Conservation (phyloP, 2,888 invertebrate genomes). For the Agrotis exclamationis region DNA sequence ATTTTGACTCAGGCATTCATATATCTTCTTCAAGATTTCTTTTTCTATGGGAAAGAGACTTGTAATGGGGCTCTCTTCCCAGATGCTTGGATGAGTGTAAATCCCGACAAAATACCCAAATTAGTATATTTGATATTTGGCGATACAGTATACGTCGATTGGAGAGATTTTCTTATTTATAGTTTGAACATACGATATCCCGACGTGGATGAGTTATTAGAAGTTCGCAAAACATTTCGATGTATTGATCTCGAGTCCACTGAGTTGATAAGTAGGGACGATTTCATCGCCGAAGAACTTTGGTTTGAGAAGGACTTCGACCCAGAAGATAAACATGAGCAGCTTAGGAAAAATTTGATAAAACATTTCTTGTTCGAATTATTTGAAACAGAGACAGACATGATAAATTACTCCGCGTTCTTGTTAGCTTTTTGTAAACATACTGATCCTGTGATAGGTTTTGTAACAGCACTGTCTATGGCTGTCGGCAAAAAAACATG, state of each 20-base stretch:
- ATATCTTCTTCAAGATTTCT: conserved; percentile 89
- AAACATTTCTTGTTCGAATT: conserved; percentile 92
- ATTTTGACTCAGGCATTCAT: conserved; percentile 86
- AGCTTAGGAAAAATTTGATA: conserved; percentile 80
- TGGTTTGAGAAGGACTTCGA: conserved; percentile 86
- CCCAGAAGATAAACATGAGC: conserved; percentile 68
- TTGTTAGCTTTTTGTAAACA: conserved; percentile 92
- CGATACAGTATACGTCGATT: conserved; percentile 90
- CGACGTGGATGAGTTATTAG: conserved; percentile 88
- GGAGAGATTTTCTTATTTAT: conserved; percentile 93
- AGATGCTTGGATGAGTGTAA: conserved; percentile 83
- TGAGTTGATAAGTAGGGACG: conserved; percentile 80
- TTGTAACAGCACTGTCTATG: conserved; percentile 91
- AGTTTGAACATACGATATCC: conserved; percentile 91
- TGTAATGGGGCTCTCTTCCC: conserved; percentile 81
- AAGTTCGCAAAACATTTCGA: conserved; percentile 85
- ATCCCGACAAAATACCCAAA: conserved; percentile 83
- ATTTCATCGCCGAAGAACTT: conserved; percentile 76
- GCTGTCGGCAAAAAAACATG: conserved; percentile 90
- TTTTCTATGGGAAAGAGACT: conserved; percentile 86
- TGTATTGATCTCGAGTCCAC: conserved; percentile 83
- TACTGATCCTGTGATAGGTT: conserved; percentile 88
- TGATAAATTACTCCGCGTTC: conserved; percentile 92
- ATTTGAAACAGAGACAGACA: conserved; percentile 85
- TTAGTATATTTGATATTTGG: conserved; percentile 89